Base-by-base conservation (phyloP, 2,797 vertebrate genomes). In the Mallotus villosus region DNA sequence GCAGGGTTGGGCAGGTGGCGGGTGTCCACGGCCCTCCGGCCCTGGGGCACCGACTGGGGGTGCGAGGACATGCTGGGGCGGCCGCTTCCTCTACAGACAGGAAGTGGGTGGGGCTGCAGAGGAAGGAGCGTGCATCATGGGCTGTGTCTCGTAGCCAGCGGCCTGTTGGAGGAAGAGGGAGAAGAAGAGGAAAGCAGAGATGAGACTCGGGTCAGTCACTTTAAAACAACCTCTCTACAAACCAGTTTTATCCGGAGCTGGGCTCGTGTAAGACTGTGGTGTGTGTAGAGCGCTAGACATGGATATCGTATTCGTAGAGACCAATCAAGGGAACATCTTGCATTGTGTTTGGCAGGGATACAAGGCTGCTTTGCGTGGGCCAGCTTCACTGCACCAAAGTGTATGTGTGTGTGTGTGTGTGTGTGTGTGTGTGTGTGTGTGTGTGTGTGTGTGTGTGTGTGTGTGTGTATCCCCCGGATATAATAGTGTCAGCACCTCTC, bases 61-160 rank as follows among this genome's bases (percentile, higher is more conserved):
- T 93, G 92, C 67, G 92, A 92, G 82, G 93, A 93, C 93, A 94
- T 94, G 84, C 75, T 92, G 91, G 86, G 82, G 82, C 85, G 78
- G 84, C 89, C 80, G 89, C 89, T 94, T 92, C 92, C 91, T 93
- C 89, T 93, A 94, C 75, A 89, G 72, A 61, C 84, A 82, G 90
- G 86, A 90, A 88, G 87, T 90, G 63, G 86, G 86, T 82, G 83
- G 84, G 86, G 86, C 79, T 83, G 74, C 75, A 46, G 84, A 80
- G 84, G 74, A 83, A 81, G 71, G 46, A 72, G 81, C 21, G 82
- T 27, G 67, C 91, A 93, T 94, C 83, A 88, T 91, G 61, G 71
- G 81, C 68, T 0, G 77, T 65, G 82, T 82, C 72, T 72, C 68
- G 83, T 61, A 75, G 85, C 87, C 87, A 83, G 78, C 77, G 73